phyloP scores from a whole-genome alignment of 2,797 vertebrate genomes.

The Labroides dimidiatus region DNA sequence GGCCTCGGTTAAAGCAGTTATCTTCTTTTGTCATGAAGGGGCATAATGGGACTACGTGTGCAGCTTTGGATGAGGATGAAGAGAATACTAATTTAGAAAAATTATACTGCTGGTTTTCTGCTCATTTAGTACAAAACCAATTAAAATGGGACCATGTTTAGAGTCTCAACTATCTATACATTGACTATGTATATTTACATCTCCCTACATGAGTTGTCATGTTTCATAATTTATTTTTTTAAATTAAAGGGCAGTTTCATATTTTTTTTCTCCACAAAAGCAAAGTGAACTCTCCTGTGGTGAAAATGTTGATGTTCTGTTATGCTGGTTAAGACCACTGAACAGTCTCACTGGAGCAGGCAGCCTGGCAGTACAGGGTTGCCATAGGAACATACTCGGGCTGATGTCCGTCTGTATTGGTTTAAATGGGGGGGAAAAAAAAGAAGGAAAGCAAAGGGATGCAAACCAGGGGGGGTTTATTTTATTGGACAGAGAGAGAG shows the following conservation, averaged over 20 bases:
- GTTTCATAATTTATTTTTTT: background rate
- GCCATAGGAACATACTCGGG: conserved; percentile 34
- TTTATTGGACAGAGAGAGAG: background rate
- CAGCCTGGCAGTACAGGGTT: conserved; percentile 15
- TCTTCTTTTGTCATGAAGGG: background rate
- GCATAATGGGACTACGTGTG: background rate
- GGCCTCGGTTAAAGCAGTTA: background rate
- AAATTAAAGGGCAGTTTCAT: too few species aligned
- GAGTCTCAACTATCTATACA: background rate
- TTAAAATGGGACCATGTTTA: too few species aligned
- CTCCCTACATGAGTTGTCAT: too few species aligned
- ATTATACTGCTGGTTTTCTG: background rate
- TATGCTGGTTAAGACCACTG: background rate
- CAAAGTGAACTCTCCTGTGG: background rate
- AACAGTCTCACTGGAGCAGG: conserved; percentile 1
- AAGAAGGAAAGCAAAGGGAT: conserved; percentile 12
- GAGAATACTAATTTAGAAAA: background rate
- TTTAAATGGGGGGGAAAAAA: conserved; percentile 17
- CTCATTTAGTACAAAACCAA: background rate
- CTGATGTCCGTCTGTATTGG: conserved; percentile 17
- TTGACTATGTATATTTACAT: too few species aligned
- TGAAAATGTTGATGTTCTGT: background rate
- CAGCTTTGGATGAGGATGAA: background rate
- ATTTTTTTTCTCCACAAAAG: too few species aligned
- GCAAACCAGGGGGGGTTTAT: conserved; percentile 22